Percentiles rank a stretch among this genome's conserved stretches.
Evolutionary conservation across 1,140 invertebrate species (phyloP).

Genomic region (Calosoma granatense): DNA sequence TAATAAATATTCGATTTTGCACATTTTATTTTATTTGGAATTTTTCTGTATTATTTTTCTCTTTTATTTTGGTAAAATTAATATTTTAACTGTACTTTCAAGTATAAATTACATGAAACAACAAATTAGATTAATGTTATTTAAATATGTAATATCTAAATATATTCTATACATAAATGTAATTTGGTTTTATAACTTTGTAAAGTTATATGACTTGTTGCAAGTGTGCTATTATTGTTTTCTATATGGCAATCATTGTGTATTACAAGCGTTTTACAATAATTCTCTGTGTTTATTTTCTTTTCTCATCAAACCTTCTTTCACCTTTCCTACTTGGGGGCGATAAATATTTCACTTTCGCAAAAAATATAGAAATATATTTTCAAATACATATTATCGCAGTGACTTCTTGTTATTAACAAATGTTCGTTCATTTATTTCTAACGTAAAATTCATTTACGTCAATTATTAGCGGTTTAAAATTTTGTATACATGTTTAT

Average conservation of each 20-base stretch:
- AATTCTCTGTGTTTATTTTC: neutral
- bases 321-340: neutral
- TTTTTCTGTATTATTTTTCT: neutral
- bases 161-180: neutral
- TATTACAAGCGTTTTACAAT: slow-evolving; percentile 3
- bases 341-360: neutral
- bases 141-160: neutral
- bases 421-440: too few species aligned
- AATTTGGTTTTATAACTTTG: neutral
- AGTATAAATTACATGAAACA: neutral
- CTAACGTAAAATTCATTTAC: too few species aligned
- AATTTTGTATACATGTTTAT: too few species aligned
- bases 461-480: too few species aligned
- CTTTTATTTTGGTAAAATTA: neutral
- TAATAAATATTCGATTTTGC: neutral
- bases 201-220: neutral
- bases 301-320: neutral
- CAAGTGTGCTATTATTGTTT: slow-evolving; percentile 6
- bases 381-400: too few species aligned
- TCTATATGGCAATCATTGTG: slow-evolving; percentile 1
- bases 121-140: neutral
- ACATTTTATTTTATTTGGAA: neutral
- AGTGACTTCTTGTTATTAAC: too few species aligned
- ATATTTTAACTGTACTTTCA: neutral
- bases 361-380: neutral